phyloP scores from a whole-genome alignment of 1,140 invertebrate genomes.

The Nebria ingens region DNA sequence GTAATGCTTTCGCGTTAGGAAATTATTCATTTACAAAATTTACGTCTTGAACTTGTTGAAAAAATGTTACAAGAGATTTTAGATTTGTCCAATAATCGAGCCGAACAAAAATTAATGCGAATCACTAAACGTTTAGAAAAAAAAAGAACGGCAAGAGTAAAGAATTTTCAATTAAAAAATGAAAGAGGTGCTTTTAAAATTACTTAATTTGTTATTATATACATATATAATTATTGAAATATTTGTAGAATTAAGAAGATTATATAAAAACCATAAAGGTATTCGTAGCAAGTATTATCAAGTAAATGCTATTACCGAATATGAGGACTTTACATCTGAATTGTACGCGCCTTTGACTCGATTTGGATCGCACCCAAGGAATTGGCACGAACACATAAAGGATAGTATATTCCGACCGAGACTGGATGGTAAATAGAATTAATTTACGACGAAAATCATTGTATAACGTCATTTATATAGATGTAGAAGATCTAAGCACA shows the following conservation, averaged over 20 bases:
- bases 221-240: neutral
- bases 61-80: constrained; percentile 33
- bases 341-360: constrained; percentile 40
- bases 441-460: no score
- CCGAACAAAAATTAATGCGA: constrained; percentile 35
- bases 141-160: constrained; percentile 35
- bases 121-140: constrained; percentile 35
- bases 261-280: constrained; percentile 34
- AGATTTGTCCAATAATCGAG: constrained; percentile 29
- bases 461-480: no score
- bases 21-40: constrained; percentile 48
- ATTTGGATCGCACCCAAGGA: constrained; percentile 39
- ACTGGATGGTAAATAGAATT: no score
- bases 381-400: constrained; percentile 29
- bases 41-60: constrained; percentile 41
- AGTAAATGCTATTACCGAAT: constrained; percentile 33
- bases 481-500: constrained; percentile 28
- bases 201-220: constrained; percentile 11
- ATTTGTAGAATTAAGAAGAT: constrained; percentile 42
- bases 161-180: constrained; percentile 32
- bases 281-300: constrained; percentile 31
- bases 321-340: constrained; percentile 38
- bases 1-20: constrained; percentile 33
- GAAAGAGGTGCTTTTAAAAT: constrained; percentile 32
- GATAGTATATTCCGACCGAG: no score